Base-by-base conservation (phyloP, 53 echinoderm and acorn worm species). In the Henricia sp. region DNA sequence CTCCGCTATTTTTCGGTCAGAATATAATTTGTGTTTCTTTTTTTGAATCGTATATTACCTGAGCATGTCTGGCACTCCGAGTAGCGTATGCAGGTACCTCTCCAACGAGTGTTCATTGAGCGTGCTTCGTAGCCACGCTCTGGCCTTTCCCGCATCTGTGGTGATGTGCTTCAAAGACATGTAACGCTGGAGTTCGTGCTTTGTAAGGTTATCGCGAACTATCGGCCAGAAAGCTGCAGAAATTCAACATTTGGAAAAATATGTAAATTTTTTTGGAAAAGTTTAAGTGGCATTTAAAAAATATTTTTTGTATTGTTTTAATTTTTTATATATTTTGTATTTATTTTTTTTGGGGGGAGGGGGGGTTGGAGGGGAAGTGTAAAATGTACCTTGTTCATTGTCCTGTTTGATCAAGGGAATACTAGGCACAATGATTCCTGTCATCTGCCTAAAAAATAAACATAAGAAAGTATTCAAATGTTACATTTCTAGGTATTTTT, bases 51-150 rank as follows among this genome's bases (percentile, higher is more conserved):
- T 9, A 8, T n/a, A 6, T 80, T 87, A 96, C 97, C 76, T 87
- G 25, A 94, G 72, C 5, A 82, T 78, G n/a, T 70, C 85, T 68
- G 80, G 38, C 41, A 64, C 74, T 20, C 88, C 85, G 5, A 94
- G 85, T 26, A 96, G 67, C 66, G 89, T 92, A 51, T 96, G 92
- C 38, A 96, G 55, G 74, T 94, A 96, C 37, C 97, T 72, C 60
- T 96, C 97, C 37, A 96, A 78, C 0, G 97, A 96, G 72, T 94
- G 97, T 64, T 96, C 97, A 34, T 94, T 96, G 16, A 96, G 82
- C 17, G 97, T 93, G 70, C 91, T 91, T 50, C 97, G 67, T 2
- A 96, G 84, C 97, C 97, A 96, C 12, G 97, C 90, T 34, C 97
- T 67, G 13, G 94, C 94, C 50, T 94, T 73, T 11, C 97, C 97